Conservation (phyloP, 2,888 invertebrate genomes). For the Lasioglossum villosulum region DNA sequence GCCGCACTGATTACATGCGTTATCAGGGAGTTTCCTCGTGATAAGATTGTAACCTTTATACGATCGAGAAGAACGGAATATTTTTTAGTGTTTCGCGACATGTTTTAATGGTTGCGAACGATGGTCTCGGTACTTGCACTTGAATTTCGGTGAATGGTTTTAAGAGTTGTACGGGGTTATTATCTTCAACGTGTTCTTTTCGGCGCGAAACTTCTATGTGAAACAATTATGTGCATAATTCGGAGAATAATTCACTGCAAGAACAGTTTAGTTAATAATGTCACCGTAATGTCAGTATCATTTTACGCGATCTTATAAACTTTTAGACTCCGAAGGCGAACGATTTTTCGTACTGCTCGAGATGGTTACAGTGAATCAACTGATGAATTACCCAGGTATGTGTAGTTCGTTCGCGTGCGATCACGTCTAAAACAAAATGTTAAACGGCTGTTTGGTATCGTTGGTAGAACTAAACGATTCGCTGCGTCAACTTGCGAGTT, state of each 20-base stretch:
- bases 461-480: conserved; percentile 8
- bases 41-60: conserved; percentile 64
- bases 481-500: no score
- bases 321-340: not conserved
- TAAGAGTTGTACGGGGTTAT: not conserved
- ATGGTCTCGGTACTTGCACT: not conserved
- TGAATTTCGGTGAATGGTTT: not conserved
- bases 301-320: not conserved
- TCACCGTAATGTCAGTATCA: not conserved
- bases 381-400: conserved; percentile 22
- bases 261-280: not conserved
- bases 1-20: conserved; percentile 46
- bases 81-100: conserved; percentile 27
- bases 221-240: not conserved
- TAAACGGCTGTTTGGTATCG: not conserved
- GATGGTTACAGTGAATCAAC: conserved; percentile 11
- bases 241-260: not conserved
- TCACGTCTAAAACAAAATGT: not conserved
- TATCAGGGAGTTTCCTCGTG: conserved; percentile 57
- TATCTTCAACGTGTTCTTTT: not conserved
- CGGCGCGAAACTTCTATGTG: not conserved
- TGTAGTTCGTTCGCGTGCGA: not conserved
- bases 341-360: not conserved
- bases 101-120: conserved; percentile 23
- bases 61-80: conserved; percentile 28